Percentiles rank a stretch among this genome's conserved stretches.
Conservation (phyloP, 2,888 invertebrate species). For the Tetragnatha montana region DNA sequence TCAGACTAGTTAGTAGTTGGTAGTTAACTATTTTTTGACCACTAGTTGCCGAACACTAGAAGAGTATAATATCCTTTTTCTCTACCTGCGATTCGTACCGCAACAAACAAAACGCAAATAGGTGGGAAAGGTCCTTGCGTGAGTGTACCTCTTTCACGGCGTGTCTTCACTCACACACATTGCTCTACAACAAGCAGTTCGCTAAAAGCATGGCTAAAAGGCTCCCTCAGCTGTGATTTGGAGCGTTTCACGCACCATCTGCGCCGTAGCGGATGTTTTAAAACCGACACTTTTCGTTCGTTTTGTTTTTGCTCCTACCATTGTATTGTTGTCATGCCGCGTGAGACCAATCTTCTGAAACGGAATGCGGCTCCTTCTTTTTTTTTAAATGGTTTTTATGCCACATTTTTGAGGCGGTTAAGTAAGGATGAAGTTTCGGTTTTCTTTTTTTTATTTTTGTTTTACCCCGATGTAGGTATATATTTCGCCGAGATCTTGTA, state of each 20-base stretch:
- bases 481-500: not conserved
- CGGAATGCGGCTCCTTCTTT: slow-evolving; percentile 53
- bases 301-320: slow-evolving; percentile 45
- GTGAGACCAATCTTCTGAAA: slow-evolving; percentile 64
- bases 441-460: slow-evolving; percentile 18
- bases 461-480: slow-evolving; percentile 48
- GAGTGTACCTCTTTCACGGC: too few relatives aligned
- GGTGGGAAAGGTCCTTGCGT: too few relatives aligned
- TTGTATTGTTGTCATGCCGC: slow-evolving; percentile 40
- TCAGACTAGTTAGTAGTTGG: too few relatives aligned
- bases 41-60: too few relatives aligned
- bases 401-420: slow-evolving; percentile 14
- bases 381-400: slow-evolving; percentile 12
- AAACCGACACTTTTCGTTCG: slow-evolving; percentile 18
- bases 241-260: slow-evolving; percentile 54
- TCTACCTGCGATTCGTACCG: too few relatives aligned
- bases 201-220: too few relatives aligned
- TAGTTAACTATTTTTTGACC: too few relatives aligned
- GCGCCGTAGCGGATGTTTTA: slow-evolving; percentile 48
- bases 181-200: too few relatives aligned
- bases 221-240: not conserved
- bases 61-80: too few relatives aligned
- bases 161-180: too few relatives aligned
- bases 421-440: slow-evolving; percentile 10
- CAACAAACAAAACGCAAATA: too few relatives aligned